These are phyloP conservation scores for Heterochromis multidens DNA, from an alignment of 2,113 vertebrate genomes.

Conservation along the genomic window DNA sequence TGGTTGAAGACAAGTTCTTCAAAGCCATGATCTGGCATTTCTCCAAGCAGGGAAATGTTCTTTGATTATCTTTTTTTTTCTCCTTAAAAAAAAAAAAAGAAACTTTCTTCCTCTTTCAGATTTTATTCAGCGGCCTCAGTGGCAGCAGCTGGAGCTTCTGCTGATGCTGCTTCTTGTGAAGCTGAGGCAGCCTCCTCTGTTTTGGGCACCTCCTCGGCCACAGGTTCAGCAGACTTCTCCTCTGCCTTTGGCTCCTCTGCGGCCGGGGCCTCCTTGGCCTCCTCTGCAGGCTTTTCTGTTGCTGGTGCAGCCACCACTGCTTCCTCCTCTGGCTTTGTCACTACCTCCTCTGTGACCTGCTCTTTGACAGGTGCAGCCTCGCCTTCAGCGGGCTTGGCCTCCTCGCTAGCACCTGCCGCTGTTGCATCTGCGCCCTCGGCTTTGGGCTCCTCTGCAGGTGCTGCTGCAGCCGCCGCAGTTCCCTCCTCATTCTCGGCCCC, in stretches of 20 bases:
- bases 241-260: conserved; percentile 72
- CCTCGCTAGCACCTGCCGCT: conserved; percentile 45
- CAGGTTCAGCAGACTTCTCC: conserved; percentile 52
- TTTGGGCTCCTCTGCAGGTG: conserved; percentile 66
- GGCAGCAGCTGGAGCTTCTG: conserved; percentile 75
- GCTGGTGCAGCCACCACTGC: conserved; percentile 52
- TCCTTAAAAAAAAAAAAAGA: background rate
- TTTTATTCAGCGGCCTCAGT: conserved; percentile 76
- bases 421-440: conserved; percentile 57
- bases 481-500: conserved; percentile 79
- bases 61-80: conserved; percentile 75
- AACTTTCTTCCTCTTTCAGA: conserved; percentile 7
- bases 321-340: conserved; percentile 61
- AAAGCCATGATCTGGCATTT: conserved; percentile 87
- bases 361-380: conserved; percentile 42
- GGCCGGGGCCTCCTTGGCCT: conserved; percentile 19
- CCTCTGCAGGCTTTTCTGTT: conserved; percentile 39
- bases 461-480: conserved; percentile 16
- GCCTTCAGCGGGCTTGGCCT: conserved; percentile 71
- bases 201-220: conserved; percentile 74
- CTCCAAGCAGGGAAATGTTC: conserved; percentile 87
- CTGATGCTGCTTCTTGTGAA: conserved; percentile 79
- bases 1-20: conserved; percentile 93
- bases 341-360: conserved; percentile 40
- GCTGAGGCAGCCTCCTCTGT: conserved; percentile 77